Base-by-base conservation (phyloP, 2,797 vertebrate genomes). In the Tympanoctomys barrerae region DNA sequence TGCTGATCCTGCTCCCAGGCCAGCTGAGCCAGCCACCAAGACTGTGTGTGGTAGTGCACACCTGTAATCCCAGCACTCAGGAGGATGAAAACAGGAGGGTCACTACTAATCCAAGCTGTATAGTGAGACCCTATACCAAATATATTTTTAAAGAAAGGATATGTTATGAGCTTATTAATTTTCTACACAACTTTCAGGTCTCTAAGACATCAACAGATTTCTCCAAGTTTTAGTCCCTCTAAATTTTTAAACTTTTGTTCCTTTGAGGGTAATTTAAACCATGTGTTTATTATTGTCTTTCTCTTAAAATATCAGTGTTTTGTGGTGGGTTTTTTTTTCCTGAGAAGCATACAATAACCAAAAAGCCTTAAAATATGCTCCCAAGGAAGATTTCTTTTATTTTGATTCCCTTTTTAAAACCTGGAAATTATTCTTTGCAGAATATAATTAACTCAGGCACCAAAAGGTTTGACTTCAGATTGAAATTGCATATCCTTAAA, bases 381-480 rank as follows among this genome's bases (percentile, higher is more conserved):
- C 59, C 28, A 93, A 78, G 61, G 39, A 92, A 94, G 46, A 5
- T 81, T 95, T 80, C 11, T 89, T 81, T 87, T 78, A 5, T 78
- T 91, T 87, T 46, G 59, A 82, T 73, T 91, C 26, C 46, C 57
- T 85, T 95, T 97, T 83, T 71, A 73, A 96, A 96, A 92, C 22
- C 73, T 93, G 82, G 49, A 92, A 95, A 91, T 95, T 91, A 90
- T 89, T 90, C 64, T 96, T 89, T 77, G 88, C 87, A 84, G 97
- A 95, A 95, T 87, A 77, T 75, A 97, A 84, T 95, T 93, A 96
- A 97, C 82, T 93, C 11, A 39, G 71, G 95, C 82, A 95, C 77
- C 80, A 77, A 94, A 92, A 91, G 28, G 46, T 97, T 96, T 97
- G 81, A 87, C 57, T 91, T 94, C 79, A 96, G 80, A 82, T 89